phyloP scores from a whole-genome alignment of 64 coral and sea anemone species.

The Montipora capricornis region DNA sequence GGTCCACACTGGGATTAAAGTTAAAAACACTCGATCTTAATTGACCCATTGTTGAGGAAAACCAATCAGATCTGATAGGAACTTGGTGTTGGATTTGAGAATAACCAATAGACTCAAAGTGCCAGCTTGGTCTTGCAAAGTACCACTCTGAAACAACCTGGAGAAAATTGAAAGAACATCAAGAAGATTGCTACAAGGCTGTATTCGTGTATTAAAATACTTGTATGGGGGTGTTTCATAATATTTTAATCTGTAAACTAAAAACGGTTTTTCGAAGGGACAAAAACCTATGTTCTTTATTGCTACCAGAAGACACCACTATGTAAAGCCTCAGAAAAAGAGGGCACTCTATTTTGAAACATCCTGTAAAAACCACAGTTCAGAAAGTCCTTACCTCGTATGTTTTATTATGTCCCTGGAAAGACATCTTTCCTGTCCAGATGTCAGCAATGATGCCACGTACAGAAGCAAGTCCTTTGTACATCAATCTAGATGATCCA shows the following conservation, averaged over 20 bases:
- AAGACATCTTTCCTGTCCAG: conserved; percentile 59
- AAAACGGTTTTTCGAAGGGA: no score
- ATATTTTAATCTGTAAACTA: no score
- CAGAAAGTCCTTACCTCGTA: background rate
- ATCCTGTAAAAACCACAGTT: no score
- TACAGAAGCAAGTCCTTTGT: conserved; percentile 69
- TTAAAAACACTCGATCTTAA: conserved; percentile 16
- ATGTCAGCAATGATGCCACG: conserved; percentile 82
- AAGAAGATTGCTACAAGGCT: no score
- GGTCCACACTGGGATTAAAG: conserved; percentile 24
- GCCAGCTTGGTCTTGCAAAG: conserved; percentile 58
- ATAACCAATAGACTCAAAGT: background rate
- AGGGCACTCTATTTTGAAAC: no score
- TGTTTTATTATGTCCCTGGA: background rate
- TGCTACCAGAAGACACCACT: no score
- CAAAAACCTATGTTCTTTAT: no score
- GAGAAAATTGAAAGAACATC: background rate
- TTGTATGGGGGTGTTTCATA: no score
- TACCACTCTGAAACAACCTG: background rate
- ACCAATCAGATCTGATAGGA: background rate
- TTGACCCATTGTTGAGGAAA: background rate
- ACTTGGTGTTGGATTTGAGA: conserved; percentile 31
- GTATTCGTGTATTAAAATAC: no score
- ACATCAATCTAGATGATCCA: conserved; percentile 37
- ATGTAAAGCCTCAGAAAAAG: no score